phyloP scores from a whole-genome alignment of 2,888 invertebrate genomes.

The Polymixis flavicincta region DNA sequence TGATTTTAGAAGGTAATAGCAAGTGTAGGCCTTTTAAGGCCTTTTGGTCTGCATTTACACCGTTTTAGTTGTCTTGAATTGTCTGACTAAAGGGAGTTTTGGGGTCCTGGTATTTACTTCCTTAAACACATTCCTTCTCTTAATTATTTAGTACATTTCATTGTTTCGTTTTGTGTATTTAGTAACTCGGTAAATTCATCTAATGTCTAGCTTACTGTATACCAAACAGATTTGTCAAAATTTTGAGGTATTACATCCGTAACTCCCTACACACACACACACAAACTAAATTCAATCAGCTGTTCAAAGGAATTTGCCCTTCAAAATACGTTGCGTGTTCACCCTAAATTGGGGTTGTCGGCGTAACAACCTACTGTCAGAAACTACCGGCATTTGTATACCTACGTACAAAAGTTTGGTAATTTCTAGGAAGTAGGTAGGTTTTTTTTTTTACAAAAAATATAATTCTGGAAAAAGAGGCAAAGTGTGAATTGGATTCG shows the following conservation, averaged over 20 bases:
- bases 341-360: conserved; percentile 31
- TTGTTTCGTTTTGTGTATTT: background rate
- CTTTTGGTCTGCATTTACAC: rapidly evolving
- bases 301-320: conserved; percentile 37
- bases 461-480: background rate
- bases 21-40: background rate
- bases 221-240: conserved; percentile 14
- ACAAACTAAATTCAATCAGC: conserved; percentile 39
- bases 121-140: background rate
- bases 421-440: conserved; percentile 15
- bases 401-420: background rate
- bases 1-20: background rate
- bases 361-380: background rate
- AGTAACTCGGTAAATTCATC: background rate
- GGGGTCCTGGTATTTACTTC: too few species aligned
- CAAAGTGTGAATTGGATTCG: too few species aligned
- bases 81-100: too few species aligned
- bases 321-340: conserved; percentile 27
- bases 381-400: background rate
- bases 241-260: conserved; percentile 1
- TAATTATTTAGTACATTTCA: background rate
- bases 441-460: too few species aligned
- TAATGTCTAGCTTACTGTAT: background rate
- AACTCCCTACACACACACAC: background rate
- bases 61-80: background rate